Conservation (phyloP, 2,113 vertebrate genomes). For the Coreoperca whiteheadi region DNA sequence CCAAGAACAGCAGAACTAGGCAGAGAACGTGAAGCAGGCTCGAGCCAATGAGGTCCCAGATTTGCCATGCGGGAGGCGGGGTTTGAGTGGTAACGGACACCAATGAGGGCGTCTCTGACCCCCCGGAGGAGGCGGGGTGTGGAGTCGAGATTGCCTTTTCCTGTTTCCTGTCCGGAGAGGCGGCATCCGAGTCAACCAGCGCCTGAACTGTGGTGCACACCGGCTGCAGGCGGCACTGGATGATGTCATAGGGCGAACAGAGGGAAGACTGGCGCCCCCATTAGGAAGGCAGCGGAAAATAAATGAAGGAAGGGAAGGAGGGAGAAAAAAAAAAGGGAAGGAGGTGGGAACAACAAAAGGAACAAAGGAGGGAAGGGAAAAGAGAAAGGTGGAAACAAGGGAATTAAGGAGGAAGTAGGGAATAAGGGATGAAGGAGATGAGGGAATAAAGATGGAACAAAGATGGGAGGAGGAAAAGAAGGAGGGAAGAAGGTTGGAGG, state of each 20-base stretch:
- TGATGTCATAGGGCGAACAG: conserved; percentile 96
- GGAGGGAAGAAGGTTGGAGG: neutral
- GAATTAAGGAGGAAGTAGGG: neutral
- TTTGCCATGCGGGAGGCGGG: conserved; percentile 89
- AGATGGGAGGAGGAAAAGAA: no score
- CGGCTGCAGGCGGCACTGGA: conserved; percentile 91
- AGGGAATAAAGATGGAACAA: no score
- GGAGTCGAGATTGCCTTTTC: conserved; percentile 47
- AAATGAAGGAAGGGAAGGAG: conserved; percentile 80
- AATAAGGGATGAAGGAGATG: neutral
- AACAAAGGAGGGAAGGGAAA: conserved; percentile 59
- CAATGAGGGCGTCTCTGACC: conserved; percentile 80
- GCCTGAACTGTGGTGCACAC: conserved; percentile 88
- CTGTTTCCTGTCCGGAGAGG: conserved; percentile 68
- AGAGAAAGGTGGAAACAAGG: neutral
- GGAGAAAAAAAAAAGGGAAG: conserved; percentile 24
- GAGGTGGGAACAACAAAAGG: conserved; percentile 66
- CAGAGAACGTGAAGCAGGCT: conserved; percentile 94
- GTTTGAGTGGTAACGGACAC: conserved; percentile 86
- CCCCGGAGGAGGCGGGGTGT: conserved; percentile 43
- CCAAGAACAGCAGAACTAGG: conserved; percentile 90
- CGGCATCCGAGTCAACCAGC: conserved; percentile 85
- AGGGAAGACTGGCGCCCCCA: conserved; percentile 90
- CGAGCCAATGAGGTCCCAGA: conserved; percentile 94
- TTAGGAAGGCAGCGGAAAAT: conserved; percentile 65